A percentile compares a stretch with the other conserved stretches of the same genome.
Conservation (phyloP, 1,140 invertebrate species). For the Batillaria attramentaria region DNA sequence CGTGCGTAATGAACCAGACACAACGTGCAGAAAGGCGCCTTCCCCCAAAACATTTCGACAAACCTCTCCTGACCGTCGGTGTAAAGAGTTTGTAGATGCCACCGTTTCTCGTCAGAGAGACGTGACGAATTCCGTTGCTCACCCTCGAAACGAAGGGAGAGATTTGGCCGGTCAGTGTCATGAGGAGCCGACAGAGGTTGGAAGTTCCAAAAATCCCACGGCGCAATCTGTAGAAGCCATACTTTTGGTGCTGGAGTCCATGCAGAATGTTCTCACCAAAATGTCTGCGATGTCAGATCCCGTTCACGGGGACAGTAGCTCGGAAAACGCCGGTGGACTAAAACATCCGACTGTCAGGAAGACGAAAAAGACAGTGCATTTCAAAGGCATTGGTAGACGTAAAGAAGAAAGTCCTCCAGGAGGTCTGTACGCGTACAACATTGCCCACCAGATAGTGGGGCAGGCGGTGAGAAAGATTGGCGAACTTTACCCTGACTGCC, state of each 20-base stretch:
- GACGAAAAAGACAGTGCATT: background rate
- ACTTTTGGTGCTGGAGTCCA: slow-evolving; percentile 19
- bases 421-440: slow-evolving; percentile 19
- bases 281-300: background rate
- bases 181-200: too few species aligned
- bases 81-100: too few species aligned
- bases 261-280: background rate
- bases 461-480: slow-evolving; percentile 19
- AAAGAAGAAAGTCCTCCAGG: background rate
- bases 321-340: background rate
- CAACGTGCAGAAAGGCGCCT: too few species aligned
- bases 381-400: background rate
- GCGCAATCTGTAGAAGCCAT: slow-evolving; percentile 19
- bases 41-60: too few species aligned
- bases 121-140: too few species aligned
- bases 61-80: too few species aligned
- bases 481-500: slow-evolving; percentile 4
- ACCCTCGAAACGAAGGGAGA: too few species aligned
- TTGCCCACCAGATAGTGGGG: slow-evolving; percentile 22
- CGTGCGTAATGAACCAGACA: too few species aligned
- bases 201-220: too few species aligned
- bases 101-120: too few species aligned
- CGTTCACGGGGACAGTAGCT: background rate
- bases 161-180: too few species aligned
- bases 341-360: background rate